Evolutionary conservation across 2,797 vertebrate species (phyloP), one percentile per base, ranked within the genome.

Genomic region (Anas georgica): DNA sequence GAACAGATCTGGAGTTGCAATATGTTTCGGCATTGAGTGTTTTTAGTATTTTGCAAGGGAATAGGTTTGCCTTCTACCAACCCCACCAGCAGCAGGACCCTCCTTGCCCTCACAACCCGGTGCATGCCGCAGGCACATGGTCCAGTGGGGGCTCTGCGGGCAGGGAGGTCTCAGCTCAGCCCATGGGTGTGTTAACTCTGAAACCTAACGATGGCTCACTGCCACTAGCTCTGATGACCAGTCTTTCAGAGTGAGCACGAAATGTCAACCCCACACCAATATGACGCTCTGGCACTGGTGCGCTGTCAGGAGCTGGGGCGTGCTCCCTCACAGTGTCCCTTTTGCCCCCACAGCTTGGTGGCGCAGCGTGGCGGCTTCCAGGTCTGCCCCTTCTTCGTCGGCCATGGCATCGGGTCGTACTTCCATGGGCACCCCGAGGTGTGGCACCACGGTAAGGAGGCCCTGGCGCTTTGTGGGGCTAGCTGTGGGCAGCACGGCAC

Each of bases 401-500:
- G 99, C 68, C 99, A 99, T 95, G 99, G 99, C 87, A 99, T 99
- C 75, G 99, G 99, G 86, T 98, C 99, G 20, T 98, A 98, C 96
- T 99, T 99, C 95, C 99, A 99, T 33, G 98, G 99, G 78, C 98
- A 99, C 83, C 99, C 99, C 73, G 99, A 99, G 97, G 99, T 99
- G 95, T 99, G 99, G 99, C 99, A 99, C 97, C 99, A 99, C 43
- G 98, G 99, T 99, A 97, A 98, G 98, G 10, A 4, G 52, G 20
- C 45, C 43, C 56, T 15, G 5, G 50, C 14, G 6, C 48, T 50
- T 25, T 50, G 12, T 50, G 48, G 48, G 48, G 48, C 48, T 50
- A 23, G 48, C 23, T 50, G 48, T 50, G 48, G 48, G 48, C 48
- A 25, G 23, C 23, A 50, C 25, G 14, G 50, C 50, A 26, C 50